A percentile compares a stretch with the other conserved stretches of the same genome.
phyloP scores from a whole-genome alignment of 2,113 vertebrate genomes.

The Neodon shergylaensis region DNA sequence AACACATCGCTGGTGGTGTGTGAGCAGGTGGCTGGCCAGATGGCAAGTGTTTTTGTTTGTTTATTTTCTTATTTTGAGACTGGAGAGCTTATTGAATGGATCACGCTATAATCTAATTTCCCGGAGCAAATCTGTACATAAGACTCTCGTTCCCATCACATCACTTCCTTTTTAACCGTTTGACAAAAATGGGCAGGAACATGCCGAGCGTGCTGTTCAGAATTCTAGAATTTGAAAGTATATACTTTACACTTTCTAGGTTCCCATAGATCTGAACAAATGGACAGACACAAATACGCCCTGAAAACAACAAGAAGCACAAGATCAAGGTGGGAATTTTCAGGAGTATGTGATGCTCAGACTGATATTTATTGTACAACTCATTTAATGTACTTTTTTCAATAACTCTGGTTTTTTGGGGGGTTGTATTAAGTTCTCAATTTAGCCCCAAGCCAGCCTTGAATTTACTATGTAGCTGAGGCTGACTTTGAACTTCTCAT shows the following conservation, averaged over 20 bases:
- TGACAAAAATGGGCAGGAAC: not conserved
- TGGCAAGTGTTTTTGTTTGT: not conserved
- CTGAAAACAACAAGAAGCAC: accelerated
- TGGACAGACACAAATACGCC: accelerated
- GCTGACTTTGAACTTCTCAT: not conserved
- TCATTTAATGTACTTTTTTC: not conserved
- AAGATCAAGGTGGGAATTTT: not conserved
- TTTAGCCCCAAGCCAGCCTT: not conserved
- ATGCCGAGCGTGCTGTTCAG: not conserved
- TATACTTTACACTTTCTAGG: accelerated
- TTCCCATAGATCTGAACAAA: not conserved
- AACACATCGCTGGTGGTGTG: accelerated
- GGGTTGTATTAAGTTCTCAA: not conserved
- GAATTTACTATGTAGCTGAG: not conserved
- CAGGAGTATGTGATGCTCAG: accelerated
- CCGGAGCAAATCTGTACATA: not conserved
- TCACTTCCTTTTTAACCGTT: not conserved
- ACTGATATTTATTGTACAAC: accelerated
- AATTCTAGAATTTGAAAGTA: not conserved
- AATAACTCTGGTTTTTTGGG: not conserved
- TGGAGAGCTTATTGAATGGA: not conserved
- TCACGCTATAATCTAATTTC: not conserved
- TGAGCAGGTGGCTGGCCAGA: not conserved
- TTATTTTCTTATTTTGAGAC: not conserved
- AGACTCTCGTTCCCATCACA: not conserved